Base-by-base conservation (phyloP, 2,113 vertebrate genomes). In the Felis chaus region DNA sequence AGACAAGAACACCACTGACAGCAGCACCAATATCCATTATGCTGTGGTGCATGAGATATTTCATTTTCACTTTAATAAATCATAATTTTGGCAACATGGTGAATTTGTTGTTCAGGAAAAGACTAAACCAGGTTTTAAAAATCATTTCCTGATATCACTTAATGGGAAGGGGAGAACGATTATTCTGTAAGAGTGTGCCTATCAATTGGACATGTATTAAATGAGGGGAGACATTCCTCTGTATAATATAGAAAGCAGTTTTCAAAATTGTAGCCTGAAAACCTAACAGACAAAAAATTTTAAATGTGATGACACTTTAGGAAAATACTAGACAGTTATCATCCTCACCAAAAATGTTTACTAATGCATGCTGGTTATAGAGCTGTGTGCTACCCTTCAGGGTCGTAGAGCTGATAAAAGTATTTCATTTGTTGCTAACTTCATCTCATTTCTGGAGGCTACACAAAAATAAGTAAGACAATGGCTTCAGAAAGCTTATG, bases 31-130 rank as follows among this genome's bases (percentile, higher is more conserved):
- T 66, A 63, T 92, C 68, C n/a, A 57, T 93, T 90, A 66, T 90
- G 63, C 33, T 89, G 16, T 25, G n/a, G 41, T 90, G 7, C 53
- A 21, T 92, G 71, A 85, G 8, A 55, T 61, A 71, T 90, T 96
- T 88, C 61, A 76, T 95, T 97, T 97, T 81, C 33, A 93, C 55
- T 84, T 97, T 86, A 97, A 78, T 95, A 97, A 96, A 87, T 97
- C 73, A 95, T 74, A 79, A 45, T 29, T 93, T 87, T 66, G 80
- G 21, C 10, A 82, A 84, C 57, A 87, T 55, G 68, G 27, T 93
- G 33, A 66, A 78, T 83, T 86, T 96, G 36, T 81, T 85, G 45
- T 95, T 92, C 31, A 50, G 6, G 23, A 63, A 86, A 94, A 89
- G 63, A 95, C 29, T 71, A 96, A 91, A 33, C 2, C 31, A 50